Evolutionary conservation across 92 coral and sea anemone species (phyloP), one percentile per base, ranked within the genome.

Genomic region (Metridium senile): DNA sequence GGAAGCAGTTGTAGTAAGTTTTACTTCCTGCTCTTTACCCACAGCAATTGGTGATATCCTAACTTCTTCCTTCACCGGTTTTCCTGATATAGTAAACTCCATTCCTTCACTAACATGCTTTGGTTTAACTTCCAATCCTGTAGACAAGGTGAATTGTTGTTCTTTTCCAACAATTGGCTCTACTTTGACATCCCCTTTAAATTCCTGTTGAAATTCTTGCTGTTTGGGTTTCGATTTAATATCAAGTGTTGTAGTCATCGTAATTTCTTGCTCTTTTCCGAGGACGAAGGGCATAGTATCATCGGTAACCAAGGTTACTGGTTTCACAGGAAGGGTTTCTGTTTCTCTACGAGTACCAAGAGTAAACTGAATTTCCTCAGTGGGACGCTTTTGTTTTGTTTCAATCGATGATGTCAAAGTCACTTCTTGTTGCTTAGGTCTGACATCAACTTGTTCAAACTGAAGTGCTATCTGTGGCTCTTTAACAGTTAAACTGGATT

Each of bases 381-480:
- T 6, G 28, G 69, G 69, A 6, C 39, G 69, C 45, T 31, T 63
- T 29, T 63, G 69, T 63, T 63, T 26, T 11, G 69, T 63, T 28
- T 63, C 69, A 28, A 63, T 1, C 9, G 69, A 63, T 31, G 57
- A 27, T 49, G 68, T 33, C 30, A 73, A 58, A 11, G 68, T 73
- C 0, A 58, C 58, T 58, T 73, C 78, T 58, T 73, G 67, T 33
- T 57, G 31, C 30, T 58, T 73, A 18, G 21, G 62, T 31, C 4
- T 11, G 52, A 54, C 64, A 72, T 63, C 69, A 63, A 70, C 62
- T 52, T 93, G 97, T 71, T 96, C 99, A 76, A 96, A 92, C 59
- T 84, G 84, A 57, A 94, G 93, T 57, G 87, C 83, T 47, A 87
- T 85, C 33, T 85, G 82, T 58, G 93, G 79, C 59, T 93, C 97